Conservation (phyloP, 1,140 invertebrate species). For the Eulimnadia texana region DNA sequence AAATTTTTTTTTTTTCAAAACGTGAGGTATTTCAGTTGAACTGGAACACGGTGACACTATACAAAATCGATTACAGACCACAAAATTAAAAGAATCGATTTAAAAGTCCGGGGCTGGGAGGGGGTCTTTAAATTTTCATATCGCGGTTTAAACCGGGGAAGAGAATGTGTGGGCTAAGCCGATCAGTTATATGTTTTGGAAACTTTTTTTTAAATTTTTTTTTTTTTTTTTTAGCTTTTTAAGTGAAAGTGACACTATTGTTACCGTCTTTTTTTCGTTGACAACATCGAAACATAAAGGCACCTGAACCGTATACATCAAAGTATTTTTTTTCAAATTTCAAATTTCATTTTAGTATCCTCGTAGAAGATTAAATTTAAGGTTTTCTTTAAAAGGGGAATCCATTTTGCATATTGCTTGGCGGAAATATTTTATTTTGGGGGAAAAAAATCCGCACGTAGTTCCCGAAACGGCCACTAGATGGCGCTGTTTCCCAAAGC, state of each 20-base stretch:
- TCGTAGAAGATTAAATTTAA: not conserved
- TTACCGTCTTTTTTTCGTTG: slow-evolving; percentile 6
- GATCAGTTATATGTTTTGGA: too few species aligned
- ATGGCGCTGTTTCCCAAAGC: not conserved
- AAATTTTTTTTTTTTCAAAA: too few species aligned
- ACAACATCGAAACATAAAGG: slow-evolving; percentile 7
- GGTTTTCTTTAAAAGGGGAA: not conserved
- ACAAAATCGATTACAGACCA: not conserved
- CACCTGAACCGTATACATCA: slow-evolving; percentile 10
- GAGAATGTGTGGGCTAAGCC: too few species aligned
- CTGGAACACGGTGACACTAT: slow-evolving; percentile 4
- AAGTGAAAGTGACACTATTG: not conserved
- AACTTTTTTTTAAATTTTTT: too few species aligned
- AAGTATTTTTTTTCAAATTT: not conserved
- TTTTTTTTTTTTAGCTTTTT: too few species aligned
- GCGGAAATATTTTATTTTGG: too few species aligned
- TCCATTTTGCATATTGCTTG: not conserved
- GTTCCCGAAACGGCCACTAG: not conserved
- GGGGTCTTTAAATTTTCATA: too few species aligned
- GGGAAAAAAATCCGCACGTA: too few species aligned
- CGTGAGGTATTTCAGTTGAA: slow-evolving; percentile 13
- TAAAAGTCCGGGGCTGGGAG: too few species aligned
- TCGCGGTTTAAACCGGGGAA: too few species aligned
- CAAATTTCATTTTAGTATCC: not conserved
- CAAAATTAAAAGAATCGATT: too few species aligned